Evolutionary conservation across 2,113 vertebrate species (phyloP).

Genomic region (Phyllopteryx taeniolatus): DNA sequence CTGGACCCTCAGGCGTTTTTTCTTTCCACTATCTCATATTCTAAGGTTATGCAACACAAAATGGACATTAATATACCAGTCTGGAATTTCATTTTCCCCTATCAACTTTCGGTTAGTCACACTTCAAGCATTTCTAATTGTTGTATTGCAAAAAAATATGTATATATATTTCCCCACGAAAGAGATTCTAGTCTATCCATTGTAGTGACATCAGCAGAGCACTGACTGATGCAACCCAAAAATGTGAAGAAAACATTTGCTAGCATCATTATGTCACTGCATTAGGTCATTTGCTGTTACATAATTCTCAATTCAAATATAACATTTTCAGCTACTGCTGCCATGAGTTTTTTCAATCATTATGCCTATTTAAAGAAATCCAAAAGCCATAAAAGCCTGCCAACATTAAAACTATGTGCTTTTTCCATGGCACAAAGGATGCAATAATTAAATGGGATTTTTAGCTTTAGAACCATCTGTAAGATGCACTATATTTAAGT

Average conservation of each 20-base stretch:
- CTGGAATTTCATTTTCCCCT: not conserved
- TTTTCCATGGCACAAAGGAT: not conserved
- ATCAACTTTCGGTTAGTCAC: not conserved
- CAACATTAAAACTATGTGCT: not conserved
- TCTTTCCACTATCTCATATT: not conserved
- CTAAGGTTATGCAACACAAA: slow-evolving; percentile 6
- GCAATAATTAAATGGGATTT: not conserved
- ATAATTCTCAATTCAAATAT: slow-evolving; percentile 17
- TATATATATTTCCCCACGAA: not conserved
- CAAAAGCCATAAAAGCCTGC: not conserved
- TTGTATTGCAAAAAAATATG: not conserved
- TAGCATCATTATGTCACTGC: slow-evolving; percentile 18
- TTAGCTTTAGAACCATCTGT: not conserved
- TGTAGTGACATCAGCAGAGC: slow-evolving; percentile 37
- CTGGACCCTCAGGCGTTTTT: not conserved
- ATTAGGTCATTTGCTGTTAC: slow-evolving; percentile 11
- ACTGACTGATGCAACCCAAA: slow-evolving; percentile 15
- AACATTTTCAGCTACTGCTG: not conserved
- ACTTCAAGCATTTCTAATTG: not conserved
- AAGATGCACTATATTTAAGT: not conserved
- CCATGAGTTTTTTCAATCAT: not conserved
- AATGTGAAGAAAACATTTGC: slow-evolving; percentile 3
- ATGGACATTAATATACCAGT: not conserved
- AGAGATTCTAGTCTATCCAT: slow-evolving; percentile 15
- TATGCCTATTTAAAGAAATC: not conserved